Conservation (phyloP, 2,888 invertebrate species). For the Thera britannica region DNA sequence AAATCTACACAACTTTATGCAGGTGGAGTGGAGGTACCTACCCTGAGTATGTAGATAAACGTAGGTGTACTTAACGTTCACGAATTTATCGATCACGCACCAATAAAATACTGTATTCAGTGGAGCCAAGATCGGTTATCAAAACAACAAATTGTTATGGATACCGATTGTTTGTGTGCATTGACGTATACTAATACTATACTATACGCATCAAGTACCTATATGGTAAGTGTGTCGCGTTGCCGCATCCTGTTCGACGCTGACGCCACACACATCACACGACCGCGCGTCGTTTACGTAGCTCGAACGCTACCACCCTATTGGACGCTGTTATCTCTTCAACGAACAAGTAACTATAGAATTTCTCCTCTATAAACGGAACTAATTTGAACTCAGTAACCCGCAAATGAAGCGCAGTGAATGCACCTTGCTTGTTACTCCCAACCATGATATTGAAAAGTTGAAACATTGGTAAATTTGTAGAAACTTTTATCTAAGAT, state of each 20-base stretch:
- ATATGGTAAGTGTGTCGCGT: slow-evolving; percentile 64
- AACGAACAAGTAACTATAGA: slow-evolving; percentile 69
- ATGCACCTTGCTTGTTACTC: not conserved
- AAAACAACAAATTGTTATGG: slow-evolving; percentile 47
- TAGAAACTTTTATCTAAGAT: not conserved
- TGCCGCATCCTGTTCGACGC: slow-evolving; percentile 76
- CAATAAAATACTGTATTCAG: slow-evolving; percentile 14
- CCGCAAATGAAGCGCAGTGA: slow-evolving; percentile 37
- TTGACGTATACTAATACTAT: slow-evolving; percentile 31
- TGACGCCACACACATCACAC: slow-evolving; percentile 79
- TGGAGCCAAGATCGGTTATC: slow-evolving; percentile 26
- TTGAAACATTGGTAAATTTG: too few relatives aligned
- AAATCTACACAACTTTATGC: slow-evolving; percentile 3
- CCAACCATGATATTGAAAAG: not conserved
- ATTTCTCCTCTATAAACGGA: slow-evolving; percentile 79
- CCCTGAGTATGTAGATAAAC: not conserved
- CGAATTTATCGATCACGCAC: not conserved
- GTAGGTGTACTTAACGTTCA: not conserved
- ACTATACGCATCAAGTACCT: slow-evolving; percentile 28
- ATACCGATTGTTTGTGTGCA: slow-evolving; percentile 50
- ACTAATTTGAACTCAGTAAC: slow-evolving; percentile 62
- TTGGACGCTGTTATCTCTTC: slow-evolving; percentile 77
- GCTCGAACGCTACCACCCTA: slow-evolving; percentile 65
- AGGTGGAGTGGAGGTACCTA: not conserved
- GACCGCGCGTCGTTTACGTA: slow-evolving; percentile 69